Evolutionary conservation across 2,113 vertebrate genomes (phyloP), one percentile per base, ranked within the genome.

Genomic region (Phrynocephalus versicolor): DNA sequence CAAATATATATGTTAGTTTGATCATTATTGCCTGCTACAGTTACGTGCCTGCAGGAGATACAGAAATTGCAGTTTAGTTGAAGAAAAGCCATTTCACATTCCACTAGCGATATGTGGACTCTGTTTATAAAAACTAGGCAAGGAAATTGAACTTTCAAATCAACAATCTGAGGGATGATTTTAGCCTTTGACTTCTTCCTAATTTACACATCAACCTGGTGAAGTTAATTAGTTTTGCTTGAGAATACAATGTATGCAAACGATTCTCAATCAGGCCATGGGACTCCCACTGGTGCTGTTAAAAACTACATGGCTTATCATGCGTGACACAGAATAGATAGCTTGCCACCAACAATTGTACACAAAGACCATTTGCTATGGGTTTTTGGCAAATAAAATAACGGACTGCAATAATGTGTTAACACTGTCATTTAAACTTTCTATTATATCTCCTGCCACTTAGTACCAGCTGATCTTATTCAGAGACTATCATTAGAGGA

Each of bases 311-410:
- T 0, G 0, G 6, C 21, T 30, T 5, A 90, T 65, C 62, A 57
- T 0, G 23, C 41, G 85, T 89, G 55, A 89, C 2, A 4, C 23
- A 90, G 88, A 89, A 69, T 80, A 89, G 85, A 70, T 8, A 89
- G 55, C 79, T 90, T 89, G 87, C 69, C 85, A 85, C 73, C 73
- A 89, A 74, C 88, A 89, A 88, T 13, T 69, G 73, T 74, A 83
- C 83, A 72, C 80, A 80, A 67, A 82, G 81, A 75, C 57, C 57
- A 74, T 71, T 0, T 10, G 51, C 81, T 85, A 55, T 45, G 70
- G 85, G 64, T 41, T 45, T 89, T 83, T 30, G 79, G 39, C 5
- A 88, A 72, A 80, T 73, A 89, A 90, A 83, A 35, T 91, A 90
- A 88, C 18, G n/a, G 25, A 3, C 37, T 85, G 69, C 82, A 90